Percentiles rank a stretch among this genome's conserved stretches.
phyloP scores from a whole-genome alignment of 35 echinoderm and acorn worm species.

The Stichopus chloronotus region DNA sequence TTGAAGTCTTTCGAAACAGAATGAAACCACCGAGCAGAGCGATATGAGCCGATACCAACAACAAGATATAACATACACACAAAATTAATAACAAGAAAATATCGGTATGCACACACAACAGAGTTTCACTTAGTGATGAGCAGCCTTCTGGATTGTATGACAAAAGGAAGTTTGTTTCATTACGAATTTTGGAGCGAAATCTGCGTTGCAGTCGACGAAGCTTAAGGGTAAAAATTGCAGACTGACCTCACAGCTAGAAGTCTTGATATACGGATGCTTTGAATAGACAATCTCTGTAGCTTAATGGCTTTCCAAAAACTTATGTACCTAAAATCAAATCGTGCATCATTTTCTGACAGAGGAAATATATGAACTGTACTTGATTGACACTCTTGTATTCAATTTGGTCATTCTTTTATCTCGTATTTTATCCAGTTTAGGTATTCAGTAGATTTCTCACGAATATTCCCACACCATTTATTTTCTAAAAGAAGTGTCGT shows the following conservation, averaged over 20 bases:
- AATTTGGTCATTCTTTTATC: no score
- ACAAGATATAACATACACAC: background rate
- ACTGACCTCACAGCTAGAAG: slow-evolving; percentile 33
- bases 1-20: background rate
- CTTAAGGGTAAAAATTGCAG: background rate
- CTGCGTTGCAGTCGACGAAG: no score
- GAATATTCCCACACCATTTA: no score
- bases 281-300: slow-evolving; percentile 10
- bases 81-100: background rate
- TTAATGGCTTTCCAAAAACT: background rate
- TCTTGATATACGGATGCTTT: slow-evolving; percentile 44
- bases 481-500: no score
- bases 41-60: background rate
- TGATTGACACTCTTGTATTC: no score
- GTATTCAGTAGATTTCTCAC: no score
- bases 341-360: no score
- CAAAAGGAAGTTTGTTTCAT: slow-evolving; percentile 15
- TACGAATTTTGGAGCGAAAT: slow-evolving; percentile 7
- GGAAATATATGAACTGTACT: no score
- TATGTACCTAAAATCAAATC: background rate
- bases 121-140: background rate
- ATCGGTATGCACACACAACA: background rate
- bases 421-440: no score
- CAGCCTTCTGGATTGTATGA: slow-evolving; percentile 23
- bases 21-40: background rate